phyloP scores from a whole-genome alignment of 1,140 invertebrate genomes.

The Vanessa atalanta region DNA sequence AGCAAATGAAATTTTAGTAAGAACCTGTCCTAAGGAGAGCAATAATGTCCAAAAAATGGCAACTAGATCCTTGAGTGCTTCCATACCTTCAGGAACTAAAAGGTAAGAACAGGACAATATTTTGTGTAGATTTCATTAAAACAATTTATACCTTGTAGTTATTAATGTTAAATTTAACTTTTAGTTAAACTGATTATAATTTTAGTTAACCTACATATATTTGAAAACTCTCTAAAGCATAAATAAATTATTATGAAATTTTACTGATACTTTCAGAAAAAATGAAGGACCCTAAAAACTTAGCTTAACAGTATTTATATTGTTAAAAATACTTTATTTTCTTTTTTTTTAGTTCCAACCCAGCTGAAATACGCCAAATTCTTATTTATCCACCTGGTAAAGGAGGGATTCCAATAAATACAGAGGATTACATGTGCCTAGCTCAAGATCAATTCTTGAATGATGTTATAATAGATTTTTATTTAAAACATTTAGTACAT shows the following conservation, averaged over 20 bases:
- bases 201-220: too few relatives aligned
- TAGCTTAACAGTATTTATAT: too few relatives aligned
- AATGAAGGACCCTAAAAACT: too few relatives aligned
- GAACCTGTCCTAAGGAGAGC: slow-evolving; percentile 84
- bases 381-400: slow-evolving; percentile 87
- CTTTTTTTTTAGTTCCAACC: slow-evolving; percentile 76
- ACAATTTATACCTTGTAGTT: neutral
- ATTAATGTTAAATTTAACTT: too few relatives aligned
- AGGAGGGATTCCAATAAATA: slow-evolving; percentile 93
- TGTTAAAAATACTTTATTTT: slow-evolving; percentile 54
- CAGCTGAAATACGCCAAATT: slow-evolving; percentile 82
- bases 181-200: too few relatives aligned
- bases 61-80: slow-evolving; percentile 68
- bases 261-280: too few relatives aligned
- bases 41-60: slow-evolving; percentile 70
- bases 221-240: too few relatives aligned
- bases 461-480: slow-evolving; percentile 99
- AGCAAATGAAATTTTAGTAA: slow-evolving; percentile 90
- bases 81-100: slow-evolving; percentile 59
- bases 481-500: slow-evolving; percentile 93
- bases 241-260: too few relatives aligned
- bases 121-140: neutral
- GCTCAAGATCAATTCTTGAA: slow-evolving; percentile 97
- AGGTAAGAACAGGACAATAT: slow-evolving; percentile 39
- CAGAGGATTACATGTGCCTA: slow-evolving; percentile 94